phyloP scores from a whole-genome alignment of 2,888 invertebrate genomes.

The Drosophila mayaguana region DNA sequence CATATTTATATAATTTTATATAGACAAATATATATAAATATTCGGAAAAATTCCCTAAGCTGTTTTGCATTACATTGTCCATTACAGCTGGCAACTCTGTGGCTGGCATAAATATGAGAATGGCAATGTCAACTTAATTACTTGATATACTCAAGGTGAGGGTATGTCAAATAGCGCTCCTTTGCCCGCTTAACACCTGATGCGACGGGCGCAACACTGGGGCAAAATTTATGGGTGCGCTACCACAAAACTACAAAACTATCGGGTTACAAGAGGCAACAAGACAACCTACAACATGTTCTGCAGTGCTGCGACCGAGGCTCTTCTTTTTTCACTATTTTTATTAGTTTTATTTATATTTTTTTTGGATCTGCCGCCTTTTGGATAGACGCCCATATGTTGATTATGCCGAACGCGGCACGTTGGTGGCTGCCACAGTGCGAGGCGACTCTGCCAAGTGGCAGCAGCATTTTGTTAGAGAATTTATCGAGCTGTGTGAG shows the following conservation, averaged over 20 bases:
- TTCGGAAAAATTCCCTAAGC: neutral
- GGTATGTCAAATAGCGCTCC: conserved; percentile 44
- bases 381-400: conserved; percentile 62
- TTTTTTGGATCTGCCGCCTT: conserved; percentile 45
- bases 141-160: conserved; percentile 36
- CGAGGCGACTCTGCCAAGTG: conserved; percentile 55
- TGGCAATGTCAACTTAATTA: neutral
- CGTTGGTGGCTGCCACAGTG: conserved; percentile 37
- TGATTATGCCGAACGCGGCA: conserved; percentile 68
- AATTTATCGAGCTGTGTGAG: conserved; percentile 58
- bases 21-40: too few relatives aligned
- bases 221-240: conserved; percentile 79
- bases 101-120: neutral
- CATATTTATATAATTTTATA: too few relatives aligned
- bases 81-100: neutral
- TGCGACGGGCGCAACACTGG: conserved; percentile 57
- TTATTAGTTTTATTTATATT: conserved; percentile 44
- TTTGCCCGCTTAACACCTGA: conserved; percentile 77
- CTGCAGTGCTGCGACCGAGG: conserved; percentile 29
- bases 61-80: neutral
- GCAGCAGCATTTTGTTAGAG: conserved; percentile 67
- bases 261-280: conserved; percentile 80
- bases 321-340: conserved; percentile 26
- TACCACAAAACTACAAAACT: conserved; percentile 82
- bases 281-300: conserved; percentile 80